Base-by-base conservation (phyloP, 2,888 invertebrate species). In the Fabriciana adippe region DNA sequence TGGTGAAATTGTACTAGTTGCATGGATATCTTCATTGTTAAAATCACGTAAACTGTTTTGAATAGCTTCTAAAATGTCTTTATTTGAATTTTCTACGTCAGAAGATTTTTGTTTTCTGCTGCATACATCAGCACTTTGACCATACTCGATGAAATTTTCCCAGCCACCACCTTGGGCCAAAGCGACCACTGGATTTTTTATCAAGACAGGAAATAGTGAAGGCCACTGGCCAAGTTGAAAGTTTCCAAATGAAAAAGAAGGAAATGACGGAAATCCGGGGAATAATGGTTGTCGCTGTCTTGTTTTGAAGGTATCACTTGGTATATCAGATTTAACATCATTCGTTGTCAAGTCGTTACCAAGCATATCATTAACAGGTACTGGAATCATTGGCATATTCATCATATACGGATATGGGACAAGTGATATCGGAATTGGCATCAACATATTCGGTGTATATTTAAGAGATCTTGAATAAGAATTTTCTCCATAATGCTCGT, bases 121-220 rank as follows among this genome's bases (percentile, higher is more conserved):
- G 73, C 94, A 94, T 18, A 93, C 86, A 74, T 94, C 94, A 51
- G 94, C 93, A 59, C 77, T 87, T 75, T 94, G 94, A 1, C 94
- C 94, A 73, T 93, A 93, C 81, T 95, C 94, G 55, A 94, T 77
- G 75, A 94, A 89, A 71, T 91, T 93, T 45, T 90, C 91, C 79
- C 92, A 90, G 3, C 93, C 93, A 56, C 93, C 94, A 47, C 93
- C 89, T 71, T 86, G 87, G 66, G 87, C 80, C 61, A 93, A 85
- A 67, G 90, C 91, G 8, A 93, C 76, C 14, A 94, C 79, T 0
- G 94, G 94, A 76, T 94, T 94, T 80, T 91, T 93, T 45, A 94
- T 90, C 11, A 93, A 79, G 47, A 94, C 87, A 0, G 94, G 94
- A 75, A 94, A 94, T 48, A 86, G 85, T 48, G 86, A 83, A 8